phyloP scores from a whole-genome alignment of 2,888 invertebrate genomes.

The Saturnia pavonia region DNA sequence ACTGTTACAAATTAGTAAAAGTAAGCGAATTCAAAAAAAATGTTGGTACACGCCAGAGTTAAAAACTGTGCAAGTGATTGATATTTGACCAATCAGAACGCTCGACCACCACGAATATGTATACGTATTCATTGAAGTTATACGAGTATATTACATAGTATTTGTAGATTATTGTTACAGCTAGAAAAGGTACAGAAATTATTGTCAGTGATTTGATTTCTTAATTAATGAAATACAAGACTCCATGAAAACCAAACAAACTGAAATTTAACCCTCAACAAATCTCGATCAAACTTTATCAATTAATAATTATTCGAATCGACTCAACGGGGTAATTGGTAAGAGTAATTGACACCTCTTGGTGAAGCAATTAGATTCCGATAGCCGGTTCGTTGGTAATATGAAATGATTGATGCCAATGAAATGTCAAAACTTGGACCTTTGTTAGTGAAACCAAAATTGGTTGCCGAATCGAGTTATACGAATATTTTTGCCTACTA shows the following conservation, averaged over 20 bases:
- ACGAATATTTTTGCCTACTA: neutral
- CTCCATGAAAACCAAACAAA: constrained; percentile 5
- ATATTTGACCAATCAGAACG: too few relatives aligned
- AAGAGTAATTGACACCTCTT: constrained; percentile 12
- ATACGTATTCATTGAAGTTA: too few relatives aligned
- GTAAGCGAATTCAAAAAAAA: too few relatives aligned
- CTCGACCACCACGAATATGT: too few relatives aligned
- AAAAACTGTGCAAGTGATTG: too few relatives aligned
- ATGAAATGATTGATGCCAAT: constrained; percentile 11
- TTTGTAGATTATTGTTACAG: neutral
- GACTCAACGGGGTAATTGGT: neutral
- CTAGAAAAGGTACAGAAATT: neutral
- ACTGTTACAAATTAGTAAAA: too few relatives aligned
- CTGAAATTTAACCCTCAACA: constrained; percentile 13
- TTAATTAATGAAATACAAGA: constrained; percentile 9
- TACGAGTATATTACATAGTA: neutral
- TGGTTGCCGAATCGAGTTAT: neutral
- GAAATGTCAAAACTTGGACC: constrained; percentile 7
- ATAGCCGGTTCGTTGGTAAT: constrained; percentile 5
- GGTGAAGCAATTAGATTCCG: constrained; percentile 8
- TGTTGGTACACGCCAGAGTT: too few relatives aligned
- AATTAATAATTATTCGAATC: constrained; percentile 12
- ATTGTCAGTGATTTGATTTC: constrained; percentile 1
- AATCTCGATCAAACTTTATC: constrained; percentile 9
- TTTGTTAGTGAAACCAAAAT: neutral